A percentile compares a stretch with the other conserved stretches of the same genome.
These are phyloP conservation scores for Austrolebias charrua DNA, from an alignment of 2,797 vertebrate genomes.

Conservation along the genomic window DNA sequence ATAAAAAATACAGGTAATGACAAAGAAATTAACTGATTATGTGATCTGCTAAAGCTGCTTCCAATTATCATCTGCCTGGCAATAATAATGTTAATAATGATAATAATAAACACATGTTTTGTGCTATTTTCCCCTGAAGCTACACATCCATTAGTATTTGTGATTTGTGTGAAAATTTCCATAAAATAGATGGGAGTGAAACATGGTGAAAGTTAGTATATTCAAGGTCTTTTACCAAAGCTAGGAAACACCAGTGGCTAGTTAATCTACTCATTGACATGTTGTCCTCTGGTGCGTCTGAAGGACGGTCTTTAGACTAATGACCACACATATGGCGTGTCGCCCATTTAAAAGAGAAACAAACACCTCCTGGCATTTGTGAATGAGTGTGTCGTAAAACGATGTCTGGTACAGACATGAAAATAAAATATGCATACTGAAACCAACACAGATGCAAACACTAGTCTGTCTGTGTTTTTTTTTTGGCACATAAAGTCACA, in stretches of 20 bases:
- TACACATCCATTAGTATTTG: conserved; percentile 49
- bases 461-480: background rate
- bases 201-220: conserved; percentile 76
- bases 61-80: conserved; percentile 57
- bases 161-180: conserved; percentile 63
- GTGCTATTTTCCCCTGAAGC: conserved; percentile 48
- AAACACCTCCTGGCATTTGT: conserved; percentile 78
- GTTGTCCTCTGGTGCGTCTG: conserved; percentile 78
- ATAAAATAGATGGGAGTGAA: conserved; percentile 67
- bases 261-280: conserved; percentile 83
- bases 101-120: conserved; percentile 45
- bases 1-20: too few species aligned
- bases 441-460: conserved; percentile 18
- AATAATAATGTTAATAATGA: conserved; percentile 3
- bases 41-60: conserved; percentile 36
- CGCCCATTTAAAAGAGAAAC: conserved; percentile 82
- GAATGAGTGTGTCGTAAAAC: conserved; percentile 53
- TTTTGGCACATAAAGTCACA: conserved; percentile 20
- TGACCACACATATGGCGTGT: conserved; percentile 80
- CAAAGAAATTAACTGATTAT: too few species aligned
- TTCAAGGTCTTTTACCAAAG: conserved; percentile 79
- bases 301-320: conserved; percentile 82
- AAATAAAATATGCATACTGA: conserved; percentile 24
- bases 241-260: conserved; percentile 66
- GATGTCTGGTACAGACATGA: conserved; percentile 50